Evolutionary conservation across 2,113 vertebrate genomes (phyloP).

Genomic region (Charina bottae): DNA sequence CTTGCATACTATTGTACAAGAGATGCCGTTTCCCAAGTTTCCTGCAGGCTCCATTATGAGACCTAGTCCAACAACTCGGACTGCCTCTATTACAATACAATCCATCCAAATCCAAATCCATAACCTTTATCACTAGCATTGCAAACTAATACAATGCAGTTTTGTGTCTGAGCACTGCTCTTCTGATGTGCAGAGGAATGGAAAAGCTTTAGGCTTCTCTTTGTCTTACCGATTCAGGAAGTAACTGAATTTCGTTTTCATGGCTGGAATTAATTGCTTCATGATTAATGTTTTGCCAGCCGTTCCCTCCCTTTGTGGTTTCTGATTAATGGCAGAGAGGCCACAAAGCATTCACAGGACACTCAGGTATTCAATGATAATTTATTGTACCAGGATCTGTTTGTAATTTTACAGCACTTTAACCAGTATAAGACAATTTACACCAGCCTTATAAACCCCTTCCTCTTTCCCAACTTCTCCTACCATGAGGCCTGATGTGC

Average conservation of each 20-base stretch:
- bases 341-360: conserved; percentile 40
- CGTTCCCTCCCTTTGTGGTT: conserved; percentile 56
- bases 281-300: conserved; percentile 64
- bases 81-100: neutral
- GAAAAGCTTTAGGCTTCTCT: conserved; percentile 27
- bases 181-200: conserved; percentile 6
- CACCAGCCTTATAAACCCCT: conserved; percentile 43
- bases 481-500: neutral
- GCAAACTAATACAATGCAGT: neutral
- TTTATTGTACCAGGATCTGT: conserved; percentile 58
- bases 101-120: neutral
- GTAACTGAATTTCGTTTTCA: conserved; percentile 49
- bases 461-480: conserved; percentile 47
- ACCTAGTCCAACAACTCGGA: neutral
- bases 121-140: neutral
- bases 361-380: conserved; percentile 53
- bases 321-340: conserved; percentile 66
- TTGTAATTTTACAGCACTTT: conserved; percentile 50
- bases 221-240: conserved; percentile 54
- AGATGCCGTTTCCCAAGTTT: neutral
- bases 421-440: conserved; percentile 49
- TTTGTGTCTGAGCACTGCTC: conserved; percentile 14
- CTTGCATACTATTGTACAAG: neutral
- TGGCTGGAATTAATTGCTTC: conserved; percentile 59
- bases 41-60: neutral